Percentiles rank a stretch among this genome's conserved stretches.
These are phyloP conservation scores for Penaeus indicus DNA, from an alignment of 1,140 invertebrate genomes.

Conservation along the genomic window DNA sequence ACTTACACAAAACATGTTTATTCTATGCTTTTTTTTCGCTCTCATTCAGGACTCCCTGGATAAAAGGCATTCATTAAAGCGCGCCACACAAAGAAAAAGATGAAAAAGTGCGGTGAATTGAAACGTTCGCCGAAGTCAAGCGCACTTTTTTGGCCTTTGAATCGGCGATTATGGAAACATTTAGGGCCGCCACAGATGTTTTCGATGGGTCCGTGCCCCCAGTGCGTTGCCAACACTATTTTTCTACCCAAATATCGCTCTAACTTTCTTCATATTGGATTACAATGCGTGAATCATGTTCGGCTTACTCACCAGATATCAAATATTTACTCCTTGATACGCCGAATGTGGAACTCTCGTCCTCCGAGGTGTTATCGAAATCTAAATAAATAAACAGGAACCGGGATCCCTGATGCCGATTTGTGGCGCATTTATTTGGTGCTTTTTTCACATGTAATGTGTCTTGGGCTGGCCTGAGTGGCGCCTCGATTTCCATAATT, in stretches of 20 bases:
- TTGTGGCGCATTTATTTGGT: slow-evolving; percentile 41
- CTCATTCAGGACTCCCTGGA: slow-evolving; percentile 29
- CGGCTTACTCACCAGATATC: no score
- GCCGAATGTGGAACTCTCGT: no score
- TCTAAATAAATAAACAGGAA: no score
- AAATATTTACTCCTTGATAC: no score
- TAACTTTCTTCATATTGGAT: no score
- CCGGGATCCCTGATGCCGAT: neutral
- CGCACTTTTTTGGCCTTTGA: slow-evolving; percentile 51
- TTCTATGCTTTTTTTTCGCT: slow-evolving; percentile 12
- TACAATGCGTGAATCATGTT: no score
- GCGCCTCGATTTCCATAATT: slow-evolving; percentile 60
- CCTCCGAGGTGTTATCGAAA: no score
- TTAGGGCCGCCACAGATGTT: slow-evolving; percentile 57
- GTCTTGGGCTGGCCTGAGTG: slow-evolving; percentile 50
- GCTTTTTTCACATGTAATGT: slow-evolving; percentile 48
- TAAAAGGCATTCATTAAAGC: slow-evolving; percentile 58
- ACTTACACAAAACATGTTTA: neutral
- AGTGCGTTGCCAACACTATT: no score
- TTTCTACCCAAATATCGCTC: no score
- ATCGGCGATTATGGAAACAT: slow-evolving; percentile 61
- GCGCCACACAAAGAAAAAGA: slow-evolving; percentile 41
- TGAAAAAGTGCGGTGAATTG: slow-evolving; percentile 52
- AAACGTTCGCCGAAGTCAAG: slow-evolving; percentile 56
- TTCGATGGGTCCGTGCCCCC: slow-evolving; percentile 36